Evolutionary conservation across 2,888 invertebrate species (phyloP).

Genomic region (Lissocephala sabroskyi): DNA sequence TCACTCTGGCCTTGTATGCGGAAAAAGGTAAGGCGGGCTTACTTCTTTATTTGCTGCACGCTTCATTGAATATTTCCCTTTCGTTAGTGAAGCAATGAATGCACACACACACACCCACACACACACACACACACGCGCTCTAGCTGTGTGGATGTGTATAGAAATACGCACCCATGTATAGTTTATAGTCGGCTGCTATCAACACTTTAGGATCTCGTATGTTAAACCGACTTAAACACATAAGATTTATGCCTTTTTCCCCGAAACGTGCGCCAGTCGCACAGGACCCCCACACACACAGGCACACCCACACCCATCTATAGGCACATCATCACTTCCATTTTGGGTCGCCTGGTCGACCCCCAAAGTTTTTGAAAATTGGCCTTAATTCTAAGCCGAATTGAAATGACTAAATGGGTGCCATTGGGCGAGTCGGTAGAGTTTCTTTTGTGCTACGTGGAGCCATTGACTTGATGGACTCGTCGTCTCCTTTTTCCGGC

Average conservation of each 20-base stretch:
- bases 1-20: background rate
- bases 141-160: background rate
- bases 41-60: slow-evolving; percentile 39
- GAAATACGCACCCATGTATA: slow-evolving; percentile 16
- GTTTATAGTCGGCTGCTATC: slow-evolving; percentile 40
- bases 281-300: background rate
- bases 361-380: background rate
- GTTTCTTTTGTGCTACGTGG: too few species aligned
- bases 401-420: background rate
- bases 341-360: background rate
- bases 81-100: slow-evolving; percentile 40
- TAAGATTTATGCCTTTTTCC: slow-evolving; percentile 37
- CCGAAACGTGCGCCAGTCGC: slow-evolving; percentile 26
- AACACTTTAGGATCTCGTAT: slow-evolving; percentile 42
- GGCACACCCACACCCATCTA: background rate
- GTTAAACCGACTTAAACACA: slow-evolving; percentile 43
- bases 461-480: too few species aligned
- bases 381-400: background rate
- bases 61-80: slow-evolving; percentile 46
- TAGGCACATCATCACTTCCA: background rate
- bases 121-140: slow-evolving; percentile 16
- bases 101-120: slow-evolving; percentile 14
- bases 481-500: background rate
- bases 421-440: too few species aligned
- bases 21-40: slow-evolving; percentile 43